phyloP scores from a whole-genome alignment of 2,113 vertebrate genomes.

The Amia ocellicauda region DNA sequence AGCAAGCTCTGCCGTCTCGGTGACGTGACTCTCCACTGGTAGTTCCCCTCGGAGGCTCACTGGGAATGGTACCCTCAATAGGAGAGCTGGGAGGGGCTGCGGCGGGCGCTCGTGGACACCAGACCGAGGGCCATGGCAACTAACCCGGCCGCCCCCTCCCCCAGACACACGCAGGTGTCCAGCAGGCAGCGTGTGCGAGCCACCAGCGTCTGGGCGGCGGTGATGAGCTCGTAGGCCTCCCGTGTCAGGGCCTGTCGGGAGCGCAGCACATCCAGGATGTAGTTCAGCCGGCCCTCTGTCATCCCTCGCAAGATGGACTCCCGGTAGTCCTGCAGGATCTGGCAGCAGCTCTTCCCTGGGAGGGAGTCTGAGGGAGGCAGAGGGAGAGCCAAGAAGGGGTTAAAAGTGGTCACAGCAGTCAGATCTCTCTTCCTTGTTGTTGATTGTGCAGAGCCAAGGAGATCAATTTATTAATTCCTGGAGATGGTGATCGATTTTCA shows the following conservation, averaged over 20 bases:
- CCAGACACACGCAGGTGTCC: conserved; percentile 54
- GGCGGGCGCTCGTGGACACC: conserved; percentile 18
- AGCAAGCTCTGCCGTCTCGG: not conserved
- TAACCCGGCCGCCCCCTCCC: conserved; percentile 50
- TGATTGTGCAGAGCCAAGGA: not conserved
- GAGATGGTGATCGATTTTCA: not conserved
- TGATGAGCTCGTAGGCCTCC: conserved; percentile 60
- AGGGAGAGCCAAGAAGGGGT: not conserved
- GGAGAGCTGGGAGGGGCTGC: conserved; percentile 3
- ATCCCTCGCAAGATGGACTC: conserved; percentile 56
- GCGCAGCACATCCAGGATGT: conserved; percentile 57
- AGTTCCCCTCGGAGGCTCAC: not conserved
- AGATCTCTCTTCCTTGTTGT: not conserved
- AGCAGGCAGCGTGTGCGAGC: conserved; percentile 52
- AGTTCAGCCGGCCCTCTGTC: conserved; percentile 69
- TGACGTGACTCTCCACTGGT: not conserved
- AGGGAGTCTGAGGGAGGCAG: not conserved
- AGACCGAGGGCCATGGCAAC: conserved; percentile 43
- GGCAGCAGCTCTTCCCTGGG: conserved; percentile 32
- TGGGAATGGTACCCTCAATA: conserved; percentile 10
- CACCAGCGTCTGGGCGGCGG: conserved; percentile 44
- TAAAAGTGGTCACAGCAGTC: not conserved
- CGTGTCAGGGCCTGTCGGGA: conserved; percentile 44
- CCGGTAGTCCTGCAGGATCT: conserved; percentile 47
- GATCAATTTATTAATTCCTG: not conserved